phyloP scores from a whole-genome alignment of 2,888 invertebrate species.

The Caenorhabditis afra region DNA sequence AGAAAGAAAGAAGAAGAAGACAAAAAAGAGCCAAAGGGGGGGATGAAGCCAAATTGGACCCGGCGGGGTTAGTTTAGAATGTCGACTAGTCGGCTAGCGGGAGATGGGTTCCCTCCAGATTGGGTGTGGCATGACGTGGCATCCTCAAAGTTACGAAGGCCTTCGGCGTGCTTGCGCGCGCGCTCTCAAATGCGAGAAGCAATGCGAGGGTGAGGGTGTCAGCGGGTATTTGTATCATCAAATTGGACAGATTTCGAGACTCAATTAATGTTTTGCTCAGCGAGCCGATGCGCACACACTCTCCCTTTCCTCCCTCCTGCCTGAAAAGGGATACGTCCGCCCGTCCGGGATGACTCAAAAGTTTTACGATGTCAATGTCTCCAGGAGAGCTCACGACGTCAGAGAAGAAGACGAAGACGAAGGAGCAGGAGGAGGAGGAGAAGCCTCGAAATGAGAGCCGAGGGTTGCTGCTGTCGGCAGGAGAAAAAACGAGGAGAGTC shows the following conservation, averaged over 20 bases:
- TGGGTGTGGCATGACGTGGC: constrained; percentile 6
- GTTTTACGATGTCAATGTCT: constrained; percentile 32
- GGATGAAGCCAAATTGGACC: constrained; percentile 14
- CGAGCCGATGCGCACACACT: too few relatives aligned
- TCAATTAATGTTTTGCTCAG: constrained; percentile 46
- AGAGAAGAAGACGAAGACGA: not conserved
- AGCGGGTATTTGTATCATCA: constrained; percentile 49
- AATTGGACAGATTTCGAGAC: constrained; percentile 48
- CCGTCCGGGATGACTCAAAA: constrained; percentile 29
- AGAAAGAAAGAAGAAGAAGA: not conserved
- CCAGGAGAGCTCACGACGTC: constrained; percentile 10
- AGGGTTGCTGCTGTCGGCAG: constrained; percentile 1
- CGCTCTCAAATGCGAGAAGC: constrained; percentile 13
- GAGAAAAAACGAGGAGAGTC: constrained; percentile 4
- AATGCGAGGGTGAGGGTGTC: constrained; percentile 22
- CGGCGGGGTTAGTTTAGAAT: not conserved
- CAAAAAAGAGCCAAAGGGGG: not conserved
- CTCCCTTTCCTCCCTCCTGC: not conserved
- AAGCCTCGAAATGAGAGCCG: not conserved
- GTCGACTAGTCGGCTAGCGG: too few relatives aligned
- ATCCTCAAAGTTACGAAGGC: not conserved
- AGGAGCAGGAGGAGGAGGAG: not conserved
- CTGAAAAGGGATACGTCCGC: constrained; percentile 35
- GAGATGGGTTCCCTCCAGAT: not conserved
- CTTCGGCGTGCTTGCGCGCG: not conserved